A percentile compares a stretch with the other conserved stretches of the same genome.
Evolutionary conservation across 2,888 invertebrate genomes (phyloP).

Genomic region (Spodoptera picta): DNA sequence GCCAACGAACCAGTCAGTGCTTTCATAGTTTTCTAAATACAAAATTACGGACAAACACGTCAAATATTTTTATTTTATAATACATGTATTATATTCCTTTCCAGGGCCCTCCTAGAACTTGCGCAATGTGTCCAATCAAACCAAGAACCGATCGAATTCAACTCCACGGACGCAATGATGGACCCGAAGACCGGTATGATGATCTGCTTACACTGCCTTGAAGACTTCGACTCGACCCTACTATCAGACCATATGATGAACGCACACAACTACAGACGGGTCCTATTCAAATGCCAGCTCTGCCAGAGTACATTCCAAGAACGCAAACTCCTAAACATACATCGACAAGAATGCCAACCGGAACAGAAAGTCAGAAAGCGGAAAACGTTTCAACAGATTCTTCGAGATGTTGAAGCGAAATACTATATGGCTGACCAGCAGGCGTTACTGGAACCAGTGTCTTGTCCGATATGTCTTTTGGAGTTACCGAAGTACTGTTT

Average conservation of each 20-base stretch:
- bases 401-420: constrained; percentile 52
- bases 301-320: constrained; percentile 60
- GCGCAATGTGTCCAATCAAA: constrained; percentile 61
- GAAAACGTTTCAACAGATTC: constrained; percentile 58
- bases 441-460: constrained; percentile 33
- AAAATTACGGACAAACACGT: too few relatives aligned
- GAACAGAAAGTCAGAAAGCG: constrained; percentile 54
- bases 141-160: constrained; percentile 64
- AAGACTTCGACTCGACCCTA: constrained; percentile 55
- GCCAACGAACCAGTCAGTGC: too few relatives aligned
- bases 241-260: constrained; percentile 63
- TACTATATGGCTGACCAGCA: constrained; percentile 44
- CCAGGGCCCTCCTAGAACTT: constrained; percentile 62
- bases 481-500: constrained; percentile 58
- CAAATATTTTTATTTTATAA: too few relatives aligned
- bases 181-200: constrained; percentile 60
- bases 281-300: constrained; percentile 60
- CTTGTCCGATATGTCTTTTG: constrained; percentile 62
- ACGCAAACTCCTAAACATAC: constrained; percentile 43
- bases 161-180: constrained; percentile 58
- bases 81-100: constrained; percentile 11
- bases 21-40: too few relatives aligned
- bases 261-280: constrained; percentile 59
- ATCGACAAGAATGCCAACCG: constrained; percentile 55
- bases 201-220: constrained; percentile 64